A percentile compares a stretch with the other conserved stretches of the same genome.
Conservation (phyloP, 2,113 vertebrate genomes). For the Pipra filicauda region DNA sequence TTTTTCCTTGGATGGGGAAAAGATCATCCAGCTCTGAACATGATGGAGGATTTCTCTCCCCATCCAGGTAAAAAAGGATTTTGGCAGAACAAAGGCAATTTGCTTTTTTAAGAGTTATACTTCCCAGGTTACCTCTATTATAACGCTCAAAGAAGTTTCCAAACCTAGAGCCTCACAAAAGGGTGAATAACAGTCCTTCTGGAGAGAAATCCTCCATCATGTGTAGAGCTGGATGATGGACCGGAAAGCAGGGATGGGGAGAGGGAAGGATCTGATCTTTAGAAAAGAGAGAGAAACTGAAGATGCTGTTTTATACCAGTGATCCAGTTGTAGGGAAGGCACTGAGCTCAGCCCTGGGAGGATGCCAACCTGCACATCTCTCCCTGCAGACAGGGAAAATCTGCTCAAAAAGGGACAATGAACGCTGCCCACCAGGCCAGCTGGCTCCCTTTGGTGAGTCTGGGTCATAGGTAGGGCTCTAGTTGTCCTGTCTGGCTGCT, state of each 20-base stretch:
- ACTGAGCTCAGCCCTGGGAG: not conserved
- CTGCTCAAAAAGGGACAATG: not conserved
- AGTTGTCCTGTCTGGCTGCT: not conserved
- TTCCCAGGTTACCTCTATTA: too few relatives aligned
- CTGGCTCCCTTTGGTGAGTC: not conserved
- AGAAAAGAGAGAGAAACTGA: not conserved
- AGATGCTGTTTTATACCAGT: not conserved
- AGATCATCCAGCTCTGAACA: too few relatives aligned
- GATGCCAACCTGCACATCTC: not conserved
- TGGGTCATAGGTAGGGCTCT: not conserved
- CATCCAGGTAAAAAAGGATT: too few relatives aligned
- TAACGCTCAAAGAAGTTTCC: not conserved
- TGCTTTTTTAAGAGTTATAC: too few relatives aligned
- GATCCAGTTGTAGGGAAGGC: not conserved
- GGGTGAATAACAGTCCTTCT: not conserved
- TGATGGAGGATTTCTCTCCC: too few relatives aligned
- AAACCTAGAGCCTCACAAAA: not conserved
- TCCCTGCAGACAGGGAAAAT: not conserved
- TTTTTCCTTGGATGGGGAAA: not conserved
- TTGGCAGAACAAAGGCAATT: too few relatives aligned
- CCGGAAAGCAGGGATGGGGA: not conserved
- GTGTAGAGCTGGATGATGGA: not conserved
- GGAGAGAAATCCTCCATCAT: not conserved
- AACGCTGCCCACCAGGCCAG: not conserved
- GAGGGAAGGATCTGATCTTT: not conserved